A percentile compares a stretch with the other conserved stretches of the same genome.
phyloP scores from a whole-genome alignment of 2,113 vertebrate genomes.

The Zonotrichia leucophrys region DNA sequence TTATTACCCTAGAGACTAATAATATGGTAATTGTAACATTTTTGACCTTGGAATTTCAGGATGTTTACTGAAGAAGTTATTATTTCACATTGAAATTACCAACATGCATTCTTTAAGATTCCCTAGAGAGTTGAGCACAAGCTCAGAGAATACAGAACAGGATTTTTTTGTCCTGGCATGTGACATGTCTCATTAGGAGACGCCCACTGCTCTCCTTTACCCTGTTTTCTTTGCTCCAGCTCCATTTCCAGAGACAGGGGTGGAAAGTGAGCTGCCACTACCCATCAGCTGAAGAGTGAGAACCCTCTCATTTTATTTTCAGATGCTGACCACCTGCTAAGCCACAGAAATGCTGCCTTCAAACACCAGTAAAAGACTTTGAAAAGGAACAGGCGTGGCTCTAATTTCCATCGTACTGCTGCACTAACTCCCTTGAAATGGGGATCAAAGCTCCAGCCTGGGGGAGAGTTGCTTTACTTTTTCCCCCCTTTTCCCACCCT shows the following conservation, averaged over 20 bases:
- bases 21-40: constrained; percentile 33
- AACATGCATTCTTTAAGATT: neutral
- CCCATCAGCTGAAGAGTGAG: constrained; percentile 10
- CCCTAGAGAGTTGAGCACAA: neutral
- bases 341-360: constrained; percentile 20
- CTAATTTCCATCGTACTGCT: neutral
- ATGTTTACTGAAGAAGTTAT: constrained; percentile 55
- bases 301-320: constrained; percentile 45
- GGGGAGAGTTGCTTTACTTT: neutral
- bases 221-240: neutral
- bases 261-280: constrained; percentile 29
- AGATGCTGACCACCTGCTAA: constrained; percentile 25
- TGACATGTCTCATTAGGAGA: constrained; percentile 15
- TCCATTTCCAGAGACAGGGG: constrained; percentile 34
- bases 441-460: neutral
- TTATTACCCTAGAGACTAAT: constrained; percentile 42
- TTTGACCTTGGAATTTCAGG: neutral
- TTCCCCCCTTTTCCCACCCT: fast-evolving
- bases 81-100: constrained; percentile 56
- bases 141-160: neutral
- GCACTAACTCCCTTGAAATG: neutral
- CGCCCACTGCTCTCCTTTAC: neutral
- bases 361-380: neutral
- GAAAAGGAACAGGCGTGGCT: neutral
- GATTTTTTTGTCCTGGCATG: neutral